These are phyloP conservation scores for Protaetia brevitarsis DNA, from an alignment of 1,140 invertebrate species.

Conservation along the genomic window DNA sequence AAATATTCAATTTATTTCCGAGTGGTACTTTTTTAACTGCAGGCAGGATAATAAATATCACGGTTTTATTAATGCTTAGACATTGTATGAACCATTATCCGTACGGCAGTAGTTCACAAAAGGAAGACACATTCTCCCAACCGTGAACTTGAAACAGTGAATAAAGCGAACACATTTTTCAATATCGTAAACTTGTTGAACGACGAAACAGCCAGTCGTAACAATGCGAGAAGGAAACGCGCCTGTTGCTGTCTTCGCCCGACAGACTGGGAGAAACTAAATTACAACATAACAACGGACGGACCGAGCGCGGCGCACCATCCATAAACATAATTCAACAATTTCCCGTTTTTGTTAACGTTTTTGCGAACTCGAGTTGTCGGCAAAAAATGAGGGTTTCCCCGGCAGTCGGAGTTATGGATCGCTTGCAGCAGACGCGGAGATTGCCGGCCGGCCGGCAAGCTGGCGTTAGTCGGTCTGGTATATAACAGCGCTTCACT, in stretches of 20 bases:
- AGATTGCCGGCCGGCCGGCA: not conserved
- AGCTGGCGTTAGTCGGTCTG: not conserved
- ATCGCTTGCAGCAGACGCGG: not conserved
- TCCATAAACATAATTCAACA: slow-evolving; percentile 10
- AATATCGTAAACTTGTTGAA: too few species aligned
- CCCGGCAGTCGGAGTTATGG: not conserved
- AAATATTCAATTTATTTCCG: too few species aligned
- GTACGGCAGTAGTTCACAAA: too few species aligned
- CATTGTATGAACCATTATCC: too few species aligned
- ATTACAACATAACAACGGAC: not conserved
- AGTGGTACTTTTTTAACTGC: too few species aligned
- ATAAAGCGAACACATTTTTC: too few species aligned
- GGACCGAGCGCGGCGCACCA: not conserved
- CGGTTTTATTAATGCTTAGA: too few species aligned
- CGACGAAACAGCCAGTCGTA: too few species aligned
- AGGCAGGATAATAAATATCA: too few species aligned
- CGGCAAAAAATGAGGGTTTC: not conserved
- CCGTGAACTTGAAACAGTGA: too few species aligned
- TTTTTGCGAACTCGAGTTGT: slow-evolving; percentile 1
- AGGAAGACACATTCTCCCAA: too few species aligned
- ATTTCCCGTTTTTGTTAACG: slow-evolving; percentile 12
- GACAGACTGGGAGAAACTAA: not conserved
- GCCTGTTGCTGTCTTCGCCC: not conserved
- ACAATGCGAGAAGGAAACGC: not conserved
- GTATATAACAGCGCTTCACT: not conserved